Conservation (phyloP, 2,888 invertebrate genomes). For the Calliopum simillimum region DNA sequence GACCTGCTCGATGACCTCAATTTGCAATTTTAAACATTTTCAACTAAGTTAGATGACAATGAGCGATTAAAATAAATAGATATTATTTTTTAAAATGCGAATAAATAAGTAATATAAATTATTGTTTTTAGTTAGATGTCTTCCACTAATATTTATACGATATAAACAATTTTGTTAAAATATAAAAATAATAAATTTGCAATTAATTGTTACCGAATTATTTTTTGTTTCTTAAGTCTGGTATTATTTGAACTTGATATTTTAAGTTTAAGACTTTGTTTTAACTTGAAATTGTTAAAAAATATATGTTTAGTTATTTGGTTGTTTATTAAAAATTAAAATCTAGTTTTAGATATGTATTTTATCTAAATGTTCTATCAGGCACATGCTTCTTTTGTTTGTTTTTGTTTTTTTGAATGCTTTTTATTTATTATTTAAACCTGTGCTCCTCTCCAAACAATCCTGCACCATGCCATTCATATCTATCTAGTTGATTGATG, state of each 20-base stretch:
- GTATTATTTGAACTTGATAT: slow-evolving; percentile 1
- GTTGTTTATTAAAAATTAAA: slow-evolving; percentile 8
- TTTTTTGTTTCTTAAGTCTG: slow-evolving; percentile 36
- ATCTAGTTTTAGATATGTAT: slow-evolving; percentile 10
- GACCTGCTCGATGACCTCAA: slow-evolving; percentile 2
- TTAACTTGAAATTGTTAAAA: neutral
- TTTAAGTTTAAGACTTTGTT: slow-evolving; percentile 6
- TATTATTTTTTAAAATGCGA: slow-evolving; percentile 32
- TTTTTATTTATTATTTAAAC: slow-evolving; percentile 26
- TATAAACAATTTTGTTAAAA: slow-evolving; percentile 37
- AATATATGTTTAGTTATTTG: slow-evolving; percentile 11
- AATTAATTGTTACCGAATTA: slow-evolving; percentile 38
- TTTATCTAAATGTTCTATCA: slow-evolving; percentile 30
- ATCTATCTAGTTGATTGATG: neutral
- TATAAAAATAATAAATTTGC: slow-evolving; percentile 40
- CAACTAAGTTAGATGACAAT: neutral
- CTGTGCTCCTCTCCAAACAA: neutral
- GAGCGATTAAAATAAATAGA: slow-evolving; percentile 12
- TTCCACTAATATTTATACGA: slow-evolving; percentile 41
- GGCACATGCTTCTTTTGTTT: slow-evolving; percentile 30
- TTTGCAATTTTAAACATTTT: neutral
- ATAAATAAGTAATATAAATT: slow-evolving; percentile 17
- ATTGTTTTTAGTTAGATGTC: slow-evolving; percentile 35
- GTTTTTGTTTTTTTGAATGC: slow-evolving; percentile 12
- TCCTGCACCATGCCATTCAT: neutral